Conservation (phyloP, 2,888 invertebrate genomes). For the Salpingus planirostris region DNA sequence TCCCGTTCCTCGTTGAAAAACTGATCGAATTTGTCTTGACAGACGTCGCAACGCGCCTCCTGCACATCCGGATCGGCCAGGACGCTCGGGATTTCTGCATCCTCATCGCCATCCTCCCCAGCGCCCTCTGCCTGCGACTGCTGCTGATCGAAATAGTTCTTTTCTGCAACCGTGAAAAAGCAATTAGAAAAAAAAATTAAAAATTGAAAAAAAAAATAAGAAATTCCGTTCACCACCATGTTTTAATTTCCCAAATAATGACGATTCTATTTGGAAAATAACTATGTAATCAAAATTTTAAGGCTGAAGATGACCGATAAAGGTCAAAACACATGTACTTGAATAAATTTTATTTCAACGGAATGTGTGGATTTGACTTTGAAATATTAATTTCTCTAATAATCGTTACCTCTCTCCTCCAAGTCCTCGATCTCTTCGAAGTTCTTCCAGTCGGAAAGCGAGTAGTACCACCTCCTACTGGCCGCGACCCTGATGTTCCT, state of each 20-base stretch:
- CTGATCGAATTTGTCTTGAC: conserved; percentile 87
- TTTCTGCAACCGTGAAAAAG: too few relatives aligned
- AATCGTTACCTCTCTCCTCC: conserved; percentile 80
- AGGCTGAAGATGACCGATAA: too few relatives aligned
- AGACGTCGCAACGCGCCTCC: conserved; percentile 72
- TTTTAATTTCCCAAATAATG: too few relatives aligned
- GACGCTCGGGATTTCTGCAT: conserved; percentile 59
- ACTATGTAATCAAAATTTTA: too few relatives aligned
- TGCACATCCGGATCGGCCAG: conserved; percentile 58
- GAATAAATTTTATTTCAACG: too few relatives aligned
- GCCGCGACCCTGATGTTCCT: conserved; percentile 77
- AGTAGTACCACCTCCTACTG: conserved; percentile 84
- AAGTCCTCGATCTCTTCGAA: conserved; percentile 89
- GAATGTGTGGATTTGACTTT: too few relatives aligned
- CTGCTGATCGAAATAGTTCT: conserved; percentile 78
- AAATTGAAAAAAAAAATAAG: too few relatives aligned
- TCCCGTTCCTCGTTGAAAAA: conserved; percentile 96
- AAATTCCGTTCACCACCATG: too few relatives aligned
- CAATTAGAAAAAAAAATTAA: conserved; percentile 38
- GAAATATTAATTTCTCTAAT: too few relatives aligned
- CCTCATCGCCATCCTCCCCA: conserved; percentile 51
- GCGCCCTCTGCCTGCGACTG: conserved; percentile 47
- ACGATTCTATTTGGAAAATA: too few relatives aligned
- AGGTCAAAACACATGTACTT: too few relatives aligned
- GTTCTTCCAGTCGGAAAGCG: conserved; percentile 84